Percentiles rank a stretch among this genome's conserved stretches.
These are phyloP conservation scores for Lasioglossum vierecki DNA, from an alignment of 2,888 invertebrate genomes.

Conservation along the genomic window DNA sequence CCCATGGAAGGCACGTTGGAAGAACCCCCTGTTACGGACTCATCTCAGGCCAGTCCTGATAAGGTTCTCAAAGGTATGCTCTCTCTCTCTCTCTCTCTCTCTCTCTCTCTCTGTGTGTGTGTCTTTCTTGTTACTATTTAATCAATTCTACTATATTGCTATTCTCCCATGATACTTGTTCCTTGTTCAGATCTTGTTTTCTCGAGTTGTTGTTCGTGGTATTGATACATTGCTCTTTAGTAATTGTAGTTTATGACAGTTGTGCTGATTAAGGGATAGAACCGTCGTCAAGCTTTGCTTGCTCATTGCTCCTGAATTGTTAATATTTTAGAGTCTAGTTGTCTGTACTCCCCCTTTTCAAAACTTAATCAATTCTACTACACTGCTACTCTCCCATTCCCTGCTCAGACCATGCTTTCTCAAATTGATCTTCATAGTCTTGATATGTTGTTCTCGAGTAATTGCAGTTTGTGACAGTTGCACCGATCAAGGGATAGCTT, in stretches of 20 bases:
- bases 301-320: background rate
- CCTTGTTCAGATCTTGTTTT: background rate
- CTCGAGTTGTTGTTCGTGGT: background rate
- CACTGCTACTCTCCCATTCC: too few relatives aligned
- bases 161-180: background rate
- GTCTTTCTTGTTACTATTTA: conserved; percentile 12
- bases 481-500: too few relatives aligned
- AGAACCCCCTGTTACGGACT: conserved; percentile 82
- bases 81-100: background rate
- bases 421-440: too few relatives aligned
- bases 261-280: background rate
- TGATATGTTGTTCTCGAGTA: too few relatives aligned
- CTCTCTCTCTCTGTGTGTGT: too few relatives aligned
- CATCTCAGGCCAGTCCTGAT: conserved; percentile 76
- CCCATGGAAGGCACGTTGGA: conserved; percentile 83
- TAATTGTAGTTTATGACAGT: background rate
- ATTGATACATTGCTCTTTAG: background rate
- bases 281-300: background rate
- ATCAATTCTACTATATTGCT: background rate
- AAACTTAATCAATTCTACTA: background rate
- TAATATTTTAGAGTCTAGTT: background rate
- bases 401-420: too few relatives aligned
- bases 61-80: conserved; percentile 77
- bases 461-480: too few relatives aligned
- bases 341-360: background rate